Percentiles rank a stretch among this genome's conserved stretches.
Conservation (phyloP, 2,888 invertebrate species). For the Balanococcus diminutus region DNA sequence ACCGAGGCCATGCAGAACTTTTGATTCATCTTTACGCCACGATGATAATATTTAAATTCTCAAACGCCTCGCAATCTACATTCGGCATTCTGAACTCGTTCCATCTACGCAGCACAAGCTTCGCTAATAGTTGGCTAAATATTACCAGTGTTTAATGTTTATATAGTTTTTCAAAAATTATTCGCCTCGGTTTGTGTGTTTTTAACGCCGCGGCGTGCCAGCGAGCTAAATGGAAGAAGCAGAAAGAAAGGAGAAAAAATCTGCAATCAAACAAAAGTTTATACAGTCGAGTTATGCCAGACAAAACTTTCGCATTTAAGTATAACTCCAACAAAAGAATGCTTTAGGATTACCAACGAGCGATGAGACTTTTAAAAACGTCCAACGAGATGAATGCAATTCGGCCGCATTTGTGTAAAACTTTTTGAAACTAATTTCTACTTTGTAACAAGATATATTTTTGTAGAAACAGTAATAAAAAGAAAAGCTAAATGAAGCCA, state of each 20-base stretch:
- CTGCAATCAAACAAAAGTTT: neutral
- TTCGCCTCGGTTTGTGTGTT: neutral
- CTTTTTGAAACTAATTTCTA: neutral
- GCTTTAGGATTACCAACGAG: neutral
- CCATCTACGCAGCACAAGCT: neutral
- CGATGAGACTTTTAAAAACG: neutral
- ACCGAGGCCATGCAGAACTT: no score
- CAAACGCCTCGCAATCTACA: neutral
- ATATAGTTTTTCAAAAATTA: neutral
- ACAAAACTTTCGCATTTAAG: neutral
- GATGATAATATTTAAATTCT: neutral
- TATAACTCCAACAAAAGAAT: neutral
- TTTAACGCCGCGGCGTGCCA: no score
- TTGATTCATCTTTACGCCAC: neutral
- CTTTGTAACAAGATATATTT: neutral
- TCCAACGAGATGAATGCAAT: neutral
- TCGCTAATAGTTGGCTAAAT: neutral
- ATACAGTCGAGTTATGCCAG: neutral
- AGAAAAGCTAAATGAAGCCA: neutral
- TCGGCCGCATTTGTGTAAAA: neutral
- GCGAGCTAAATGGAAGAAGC: neutral
- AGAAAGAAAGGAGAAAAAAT: neutral
- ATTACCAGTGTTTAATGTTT: neutral
- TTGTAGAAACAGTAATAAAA: neutral
- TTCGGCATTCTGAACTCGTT: neutral